A percentile compares a stretch with the other conserved stretches of the same genome.
phyloP scores from a whole-genome alignment of 2,113 vertebrate genomes.

The Numida meleagris region DNA sequence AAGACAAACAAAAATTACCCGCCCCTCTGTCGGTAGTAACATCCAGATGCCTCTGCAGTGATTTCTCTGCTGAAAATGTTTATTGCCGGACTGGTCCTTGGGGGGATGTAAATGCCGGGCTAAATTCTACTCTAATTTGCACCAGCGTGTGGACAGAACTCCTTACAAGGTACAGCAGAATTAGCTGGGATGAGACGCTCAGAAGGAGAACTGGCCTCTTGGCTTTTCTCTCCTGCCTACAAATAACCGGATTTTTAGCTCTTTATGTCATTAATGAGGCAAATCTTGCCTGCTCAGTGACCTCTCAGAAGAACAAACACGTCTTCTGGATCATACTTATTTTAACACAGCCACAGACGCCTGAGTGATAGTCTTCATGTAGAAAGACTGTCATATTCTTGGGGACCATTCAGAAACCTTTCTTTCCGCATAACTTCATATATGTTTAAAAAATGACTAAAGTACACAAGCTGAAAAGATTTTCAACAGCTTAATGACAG shows the following conservation, averaged over 20 bases:
- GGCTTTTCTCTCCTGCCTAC: constrained; percentile 49
- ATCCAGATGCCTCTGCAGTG: constrained; percentile 21
- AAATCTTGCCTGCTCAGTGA: background rate
- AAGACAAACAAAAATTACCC: constrained; percentile 56
- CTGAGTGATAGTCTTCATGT: background rate
- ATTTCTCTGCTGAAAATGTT: constrained; percentile 39
- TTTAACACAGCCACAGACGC: background rate
- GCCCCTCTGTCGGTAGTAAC: constrained; percentile 58
- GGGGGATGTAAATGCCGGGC: constrained; percentile 37
- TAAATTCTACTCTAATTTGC: constrained; percentile 44
- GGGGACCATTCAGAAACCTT: background rate
- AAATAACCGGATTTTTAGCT: background rate
- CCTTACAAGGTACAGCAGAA: background rate
- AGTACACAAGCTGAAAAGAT: background rate
- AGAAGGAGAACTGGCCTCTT: background rate
- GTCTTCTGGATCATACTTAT: background rate
- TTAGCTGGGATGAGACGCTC: background rate
- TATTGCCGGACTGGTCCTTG: constrained; percentile 1
- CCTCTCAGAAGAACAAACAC: background rate
- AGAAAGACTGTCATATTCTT: rapidly evolving
- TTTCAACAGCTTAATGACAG: background rate
- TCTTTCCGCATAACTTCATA: background rate
- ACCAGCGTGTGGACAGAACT: background rate
- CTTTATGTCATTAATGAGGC: background rate
- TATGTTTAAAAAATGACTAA: background rate